Evolutionary conservation across 2,888 invertebrate genomes (phyloP), one percentile per base, ranked within the genome.

Genomic region (Trissolcus japonicus): DNA sequence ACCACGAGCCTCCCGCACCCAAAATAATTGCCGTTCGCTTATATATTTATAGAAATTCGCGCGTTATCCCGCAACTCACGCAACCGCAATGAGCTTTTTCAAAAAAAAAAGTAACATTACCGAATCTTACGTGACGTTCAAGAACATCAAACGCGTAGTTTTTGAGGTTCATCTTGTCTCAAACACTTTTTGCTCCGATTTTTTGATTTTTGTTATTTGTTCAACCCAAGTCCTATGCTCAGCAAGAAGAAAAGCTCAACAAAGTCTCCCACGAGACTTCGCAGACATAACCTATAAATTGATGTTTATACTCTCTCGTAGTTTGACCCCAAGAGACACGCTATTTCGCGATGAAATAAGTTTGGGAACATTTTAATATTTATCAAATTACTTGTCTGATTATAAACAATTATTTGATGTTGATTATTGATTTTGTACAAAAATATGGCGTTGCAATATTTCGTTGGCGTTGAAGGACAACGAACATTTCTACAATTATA

Each of bases 1-100:
- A 71, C 61, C 57, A 75, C 61, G 48, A 76, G 60, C 76, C 73
- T 67, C 57, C 72, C 71, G 68, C 60, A 68, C 75, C 77, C 80
- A 87, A 87, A 86, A 87, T 87, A 86, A 86, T 87, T 82, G 78
- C 79, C 79, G 68, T 80, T 72, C 66, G 80, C 71, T 81, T 87
- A 35, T 35, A 35, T 35, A 88, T 87, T 88, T 86, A 85, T 88
- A 88, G 87, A 81, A 63, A 79, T 82, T 80, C 69, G 78, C 75
- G 75, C 76, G 63, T 62, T 68, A 67, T 72, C 61, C 57, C 46
- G 16, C 14, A 11, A 56, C 43, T 63, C 72, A 63, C 72, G 76
- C 68, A 69, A 74, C 61, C 77, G 69, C 72, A 63, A 77, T 75
- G 35, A 67, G 56, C 41, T 78, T 71, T 60, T 17, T 43, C 17